Base-by-base conservation (phyloP, 2,797 vertebrate species). In the Poliocrania exsul region DNA sequence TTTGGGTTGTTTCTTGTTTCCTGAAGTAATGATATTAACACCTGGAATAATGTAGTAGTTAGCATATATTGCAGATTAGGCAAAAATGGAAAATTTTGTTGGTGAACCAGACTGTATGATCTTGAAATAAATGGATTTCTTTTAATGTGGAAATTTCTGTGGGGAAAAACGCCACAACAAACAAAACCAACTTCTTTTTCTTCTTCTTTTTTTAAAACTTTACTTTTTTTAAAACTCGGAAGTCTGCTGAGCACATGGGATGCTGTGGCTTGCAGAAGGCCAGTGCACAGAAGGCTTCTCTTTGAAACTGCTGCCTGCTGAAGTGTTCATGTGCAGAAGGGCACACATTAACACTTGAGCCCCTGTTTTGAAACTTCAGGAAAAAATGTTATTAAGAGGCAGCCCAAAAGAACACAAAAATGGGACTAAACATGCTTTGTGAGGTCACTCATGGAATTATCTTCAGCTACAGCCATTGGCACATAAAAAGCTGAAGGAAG, bases 1-100 rank as follows among this genome's bases (percentile, higher is more conserved):
- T 85, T 70, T 80, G 9, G 3, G 42, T 90, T 91, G 46, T 90
- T 93, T 92, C 77, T 90, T 91, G 46, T 90, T 93, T 92, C 77
- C 64, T 5, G 1, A 35, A 54, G 46, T 51, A 73, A 35, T 49
- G 40, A 18, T 21, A 6, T 9, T 13, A 16, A 16, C 8, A 33
- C 9, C 14, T 70, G 42, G 23, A 67, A 65, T 44, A 62, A 42
- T 37, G 17, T 1, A 31, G 19, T 25, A 50, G 33, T 35, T 25
- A 3, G 1, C 16, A 35, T 61, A 10, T 42, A 33, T 35, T 80
- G n/a, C 9, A 67, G 21, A 19, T 64, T 4, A 61, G 21, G 40
- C 44, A 78, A 84, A 58, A 86, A 66, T 31, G 23, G 26, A 37
- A 28, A 81, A 67, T 60, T 61, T 10, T 42, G 3, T 31, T 90